These are phyloP conservation scores for Theropithecus gelada DNA, from an alignment of 2,113 vertebrate genomes.

Conservation along the genomic window DNA sequence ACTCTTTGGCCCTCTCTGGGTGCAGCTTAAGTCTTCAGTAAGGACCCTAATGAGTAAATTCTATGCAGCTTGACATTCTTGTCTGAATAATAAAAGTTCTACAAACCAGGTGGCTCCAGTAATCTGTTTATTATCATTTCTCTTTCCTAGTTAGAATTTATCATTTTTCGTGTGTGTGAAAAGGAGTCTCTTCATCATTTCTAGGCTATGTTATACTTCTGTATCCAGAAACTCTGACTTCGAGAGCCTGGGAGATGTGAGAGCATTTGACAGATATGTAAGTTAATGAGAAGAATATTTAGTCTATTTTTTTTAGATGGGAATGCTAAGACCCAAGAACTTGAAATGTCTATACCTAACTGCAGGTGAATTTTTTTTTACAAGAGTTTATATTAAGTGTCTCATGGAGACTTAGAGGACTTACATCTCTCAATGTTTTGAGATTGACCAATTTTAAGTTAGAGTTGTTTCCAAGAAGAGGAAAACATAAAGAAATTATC, in stretches of 20 bases:
- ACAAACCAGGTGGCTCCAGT: neutral
- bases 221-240: neutral
- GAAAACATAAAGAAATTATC: neutral
- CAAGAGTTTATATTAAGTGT: neutral
- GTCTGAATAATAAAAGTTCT: neutral
- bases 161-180: neutral
- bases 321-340: neutral
- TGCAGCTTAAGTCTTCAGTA: neutral
- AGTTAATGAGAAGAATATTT: neutral
- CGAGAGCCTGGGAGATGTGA: neutral
- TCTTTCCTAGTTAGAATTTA: slow-evolving; percentile 20
- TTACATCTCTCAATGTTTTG: neutral
- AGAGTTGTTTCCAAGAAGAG: neutral
- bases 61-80: neutral
- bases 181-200: neutral
- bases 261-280: neutral
- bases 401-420: neutral
- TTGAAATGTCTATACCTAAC: neutral
- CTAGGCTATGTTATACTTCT: neutral
- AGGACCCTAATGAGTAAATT: neutral
- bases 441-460: neutral
- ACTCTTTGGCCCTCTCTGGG: neutral
- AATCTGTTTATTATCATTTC: neutral
- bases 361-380: neutral
- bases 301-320: neutral